phyloP scores from a whole-genome alignment of 2,797 vertebrate genomes.

The Falco berigora region DNA sequence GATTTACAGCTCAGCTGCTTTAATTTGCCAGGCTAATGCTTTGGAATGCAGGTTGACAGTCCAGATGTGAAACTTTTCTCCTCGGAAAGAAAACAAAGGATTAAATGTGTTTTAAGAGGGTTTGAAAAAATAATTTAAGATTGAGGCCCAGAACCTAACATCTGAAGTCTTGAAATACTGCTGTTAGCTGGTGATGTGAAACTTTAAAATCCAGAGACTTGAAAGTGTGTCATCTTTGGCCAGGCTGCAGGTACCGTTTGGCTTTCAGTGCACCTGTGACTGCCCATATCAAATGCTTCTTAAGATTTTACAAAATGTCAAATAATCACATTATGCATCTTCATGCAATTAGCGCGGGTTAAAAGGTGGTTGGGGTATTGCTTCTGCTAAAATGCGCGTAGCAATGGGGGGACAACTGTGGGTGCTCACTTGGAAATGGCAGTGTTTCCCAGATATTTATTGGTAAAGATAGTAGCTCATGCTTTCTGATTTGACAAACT shows the following conservation, averaged over 20 bases:
- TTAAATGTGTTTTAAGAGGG: constrained; percentile 49
- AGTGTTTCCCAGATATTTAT: rapidly evolving
- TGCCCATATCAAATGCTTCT: background rate
- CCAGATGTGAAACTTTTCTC: constrained; percentile 67
- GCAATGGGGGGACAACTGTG: background rate
- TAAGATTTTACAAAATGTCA: background rate
- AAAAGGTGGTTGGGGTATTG: background rate
- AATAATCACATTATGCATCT: background rate
- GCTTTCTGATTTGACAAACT: background rate
- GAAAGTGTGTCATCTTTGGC: background rate
- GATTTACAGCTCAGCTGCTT: constrained; percentile 66
- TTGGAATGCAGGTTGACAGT: constrained; percentile 68
- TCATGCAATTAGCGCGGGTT: too few species aligned
- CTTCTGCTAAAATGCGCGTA: rapidly evolving
- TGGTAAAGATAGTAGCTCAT: rapidly evolving
- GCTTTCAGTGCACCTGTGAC: background rate
- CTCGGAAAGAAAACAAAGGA: constrained; percentile 51
- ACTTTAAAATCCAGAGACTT: background rate
- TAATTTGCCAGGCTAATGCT: constrained; percentile 57
- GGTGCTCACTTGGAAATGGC: background rate
- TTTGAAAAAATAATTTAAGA: constrained; percentile 43
- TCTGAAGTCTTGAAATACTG: constrained; percentile 3
- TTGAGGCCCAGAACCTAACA: background rate
- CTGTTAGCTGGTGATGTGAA: background rate
- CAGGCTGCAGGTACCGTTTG: background rate